Evolutionary conservation across 2,113 vertebrate species (phyloP).

Genomic region (Anser cygnoides): DNA sequence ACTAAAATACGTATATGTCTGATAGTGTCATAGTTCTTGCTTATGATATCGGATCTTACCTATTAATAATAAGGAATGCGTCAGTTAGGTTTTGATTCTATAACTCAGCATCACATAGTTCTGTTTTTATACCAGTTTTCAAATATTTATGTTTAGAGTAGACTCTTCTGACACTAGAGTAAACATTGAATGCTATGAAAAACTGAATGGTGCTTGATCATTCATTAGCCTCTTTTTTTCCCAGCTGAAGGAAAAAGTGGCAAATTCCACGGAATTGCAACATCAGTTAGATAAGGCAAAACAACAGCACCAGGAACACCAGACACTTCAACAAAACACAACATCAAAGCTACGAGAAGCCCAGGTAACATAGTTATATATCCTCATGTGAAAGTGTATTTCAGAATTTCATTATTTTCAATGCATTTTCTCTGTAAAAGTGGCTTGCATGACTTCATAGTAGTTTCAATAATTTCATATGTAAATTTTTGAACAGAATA

Average conservation of each 20-base stretch:
- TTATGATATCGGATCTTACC: background rate
- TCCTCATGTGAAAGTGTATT: background rate
- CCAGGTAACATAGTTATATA: constrained; percentile 79
- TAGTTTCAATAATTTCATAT: background rate
- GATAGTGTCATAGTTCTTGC: background rate
- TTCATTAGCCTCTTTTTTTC: background rate
- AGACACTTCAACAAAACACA: constrained; percentile 91
- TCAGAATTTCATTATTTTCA: background rate
- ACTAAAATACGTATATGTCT: background rate
- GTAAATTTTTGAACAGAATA: background rate
- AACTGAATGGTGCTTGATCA: background rate
- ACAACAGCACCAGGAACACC: constrained; percentile 95
- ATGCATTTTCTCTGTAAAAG: background rate
- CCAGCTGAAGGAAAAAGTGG: constrained; percentile 78
- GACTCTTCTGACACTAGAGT: background rate
- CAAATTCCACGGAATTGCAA: constrained; percentile 88
- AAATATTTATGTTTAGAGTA: background rate
- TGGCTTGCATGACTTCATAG: background rate
- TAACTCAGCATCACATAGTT: background rate
- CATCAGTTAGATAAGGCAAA: constrained; percentile 95
- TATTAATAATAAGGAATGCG: constrained; percentile 21
- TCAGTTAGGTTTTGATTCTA: constrained; percentile 1
- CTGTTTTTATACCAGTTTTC: background rate
- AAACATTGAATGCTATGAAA: background rate
- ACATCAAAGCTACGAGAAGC: constrained; percentile 94